Evolutionary conservation across 2,888 invertebrate species (phyloP), one percentile per base, ranked within the genome.

Genomic region (Tetrapedia diversipes): DNA sequence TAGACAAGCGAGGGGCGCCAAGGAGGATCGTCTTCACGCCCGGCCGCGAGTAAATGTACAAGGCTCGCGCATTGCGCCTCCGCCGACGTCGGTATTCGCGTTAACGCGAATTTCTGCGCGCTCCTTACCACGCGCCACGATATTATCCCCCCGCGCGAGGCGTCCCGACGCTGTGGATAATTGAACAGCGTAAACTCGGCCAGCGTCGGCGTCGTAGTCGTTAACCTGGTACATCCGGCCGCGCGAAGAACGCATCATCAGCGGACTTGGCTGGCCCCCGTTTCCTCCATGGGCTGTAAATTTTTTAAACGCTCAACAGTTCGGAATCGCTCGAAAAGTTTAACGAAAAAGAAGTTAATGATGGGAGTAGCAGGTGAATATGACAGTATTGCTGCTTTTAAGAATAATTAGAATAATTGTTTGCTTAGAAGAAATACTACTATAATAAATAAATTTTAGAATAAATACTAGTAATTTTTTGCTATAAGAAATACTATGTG

Each of bases 151-250:
- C 59, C 68, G 69, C 60, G 54, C 68, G 69, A 56, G 54, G 63
- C 63, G 65, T 16, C 45, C 56, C 63, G 59, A 60, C 67, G 43
- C 45, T 41, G 57, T 32, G 77, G 79, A 83, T 83, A 83, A 83
- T 83, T 83, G 81, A 83, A 81, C 74, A 70, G 72, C 79, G 72
- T 60, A 72, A 77, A 65, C 74, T 79, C 69, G 67, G 54, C 72
- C 74, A 63, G 63, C 63, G 66, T 64, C 66, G 61, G 74, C n/a
- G 72, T 77, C 71, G 64, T 74, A 70, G 41, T 67, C 69, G 83
- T 77, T 80, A 82, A 64, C 60, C 60, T 63, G 67, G 51, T 47
- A 56, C 57, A 60, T 64, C 43, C 65, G 73, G 39, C 34, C 53
- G 39, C 56, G 27, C 65, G 41, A n/a, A 37, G 65, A 66, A 75